A percentile compares a stretch with the other conserved stretches of the same genome.
phyloP scores from a whole-genome alignment of 2,888 invertebrate genomes.

The Gisinianus flammeolus region DNA sequence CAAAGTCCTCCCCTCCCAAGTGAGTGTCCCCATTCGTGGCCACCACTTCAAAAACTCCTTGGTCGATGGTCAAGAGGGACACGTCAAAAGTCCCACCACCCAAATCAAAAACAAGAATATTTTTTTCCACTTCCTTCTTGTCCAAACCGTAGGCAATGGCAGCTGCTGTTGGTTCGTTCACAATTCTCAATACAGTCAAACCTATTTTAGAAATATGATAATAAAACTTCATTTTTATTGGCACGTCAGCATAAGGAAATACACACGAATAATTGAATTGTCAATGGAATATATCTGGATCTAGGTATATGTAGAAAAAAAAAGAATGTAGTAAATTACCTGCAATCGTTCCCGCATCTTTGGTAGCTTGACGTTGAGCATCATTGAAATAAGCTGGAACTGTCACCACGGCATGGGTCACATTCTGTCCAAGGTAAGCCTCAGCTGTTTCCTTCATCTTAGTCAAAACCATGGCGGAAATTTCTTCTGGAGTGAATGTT shows the following conservation, averaged over 20 bases:
- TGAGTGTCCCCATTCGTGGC: slow-evolving; percentile 96
- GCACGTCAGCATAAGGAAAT: background rate
- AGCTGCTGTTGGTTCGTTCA: slow-evolving; percentile 97
- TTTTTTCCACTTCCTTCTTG: slow-evolving; percentile 97
- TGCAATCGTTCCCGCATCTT: slow-evolving; percentile 97
- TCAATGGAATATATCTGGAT: background rate
- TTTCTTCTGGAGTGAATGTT: slow-evolving; percentile 96
- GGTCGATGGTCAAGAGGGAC: slow-evolving; percentile 95
- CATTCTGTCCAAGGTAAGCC: slow-evolving; percentile 81
- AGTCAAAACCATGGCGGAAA: slow-evolving; percentile 96
- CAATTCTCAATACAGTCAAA: slow-evolving; percentile 90
- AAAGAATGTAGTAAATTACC: slow-evolving; percentile 59
- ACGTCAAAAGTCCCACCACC: slow-evolving; percentile 99
- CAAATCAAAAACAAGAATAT: slow-evolving; percentile 97
- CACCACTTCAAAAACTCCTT: slow-evolving; percentile 95
- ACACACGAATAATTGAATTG: background rate
- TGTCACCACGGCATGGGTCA: slow-evolving; percentile 77
- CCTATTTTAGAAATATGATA: slow-evolving; percentile 63
- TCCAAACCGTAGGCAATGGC: slow-evolving; percentile 97
- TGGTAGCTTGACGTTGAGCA: slow-evolving; percentile 98
- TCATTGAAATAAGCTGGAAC: slow-evolving; percentile 83
- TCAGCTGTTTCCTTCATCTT: slow-evolving; percentile 94
- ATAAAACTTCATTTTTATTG: background rate
- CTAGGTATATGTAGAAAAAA: background rate
- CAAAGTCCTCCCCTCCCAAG: slow-evolving; percentile 98